A percentile compares a stretch with the other conserved stretches of the same genome.
These are phyloP conservation scores for Micropoecilia bifurca DNA, from an alignment of 2,797 vertebrate species.

Conservation along the genomic window DNA sequence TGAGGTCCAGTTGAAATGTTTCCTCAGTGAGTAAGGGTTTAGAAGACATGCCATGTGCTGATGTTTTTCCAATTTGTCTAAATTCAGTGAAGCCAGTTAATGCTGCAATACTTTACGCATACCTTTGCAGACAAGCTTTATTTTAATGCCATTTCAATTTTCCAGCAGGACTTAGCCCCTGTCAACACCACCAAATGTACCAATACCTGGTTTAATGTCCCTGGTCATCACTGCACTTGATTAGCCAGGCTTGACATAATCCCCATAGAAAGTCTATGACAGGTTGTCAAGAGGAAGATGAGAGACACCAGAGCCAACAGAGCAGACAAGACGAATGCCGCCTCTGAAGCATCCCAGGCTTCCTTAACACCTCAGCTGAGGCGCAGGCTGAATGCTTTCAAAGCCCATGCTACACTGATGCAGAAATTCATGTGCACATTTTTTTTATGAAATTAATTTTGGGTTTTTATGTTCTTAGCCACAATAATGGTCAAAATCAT, in stretches of 20 bases:
- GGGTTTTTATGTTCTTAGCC: neutral
- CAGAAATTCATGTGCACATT: neutral
- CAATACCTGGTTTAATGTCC: neutral
- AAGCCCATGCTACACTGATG: neutral
- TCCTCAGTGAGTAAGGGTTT: neutral
- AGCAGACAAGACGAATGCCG: neutral
- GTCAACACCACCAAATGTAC: neutral
- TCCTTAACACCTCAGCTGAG: neutral
- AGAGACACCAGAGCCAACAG: neutral
- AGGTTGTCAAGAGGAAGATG: neutral
- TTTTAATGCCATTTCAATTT: neutral
- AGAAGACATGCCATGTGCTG: neutral
- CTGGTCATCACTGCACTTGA: neutral
- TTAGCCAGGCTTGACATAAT: neutral
- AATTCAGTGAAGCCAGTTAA: neutral
- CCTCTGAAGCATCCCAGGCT: neutral
- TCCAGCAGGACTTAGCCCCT: neutral
- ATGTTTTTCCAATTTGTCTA: neutral
- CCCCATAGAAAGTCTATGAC: neutral
- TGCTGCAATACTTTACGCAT: neutral
- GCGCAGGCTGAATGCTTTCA: neutral
- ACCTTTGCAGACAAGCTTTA: neutral
- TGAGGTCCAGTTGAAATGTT: neutral
- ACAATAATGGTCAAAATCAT: neutral
- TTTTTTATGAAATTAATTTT: neutral